Percentiles rank a stretch among this genome's conserved stretches.
These are phyloP conservation scores for Trilocha varians DNA, from an alignment of 2,888 invertebrate genomes.

Conservation along the genomic window DNA sequence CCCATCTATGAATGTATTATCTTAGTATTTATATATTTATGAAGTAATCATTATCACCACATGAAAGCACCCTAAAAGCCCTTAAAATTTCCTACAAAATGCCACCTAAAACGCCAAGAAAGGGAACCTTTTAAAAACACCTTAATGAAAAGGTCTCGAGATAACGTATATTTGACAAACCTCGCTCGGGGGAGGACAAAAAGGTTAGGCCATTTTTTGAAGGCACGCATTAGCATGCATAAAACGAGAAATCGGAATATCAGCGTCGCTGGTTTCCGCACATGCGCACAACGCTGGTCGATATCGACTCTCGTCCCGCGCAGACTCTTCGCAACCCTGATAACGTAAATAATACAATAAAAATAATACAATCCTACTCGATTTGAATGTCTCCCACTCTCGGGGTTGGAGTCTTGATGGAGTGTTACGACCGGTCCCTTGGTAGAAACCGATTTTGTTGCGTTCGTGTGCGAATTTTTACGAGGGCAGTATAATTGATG, in stretches of 20 bases:
- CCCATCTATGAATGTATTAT: no score
- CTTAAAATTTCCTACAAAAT: background rate
- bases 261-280: conserved; percentile 44
- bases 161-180: conserved; percentile 29
- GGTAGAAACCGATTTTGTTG: conserved; percentile 22
- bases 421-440: conserved; percentile 25
- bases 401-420: conserved; percentile 21
- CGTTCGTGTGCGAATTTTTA: conserved; percentile 24
- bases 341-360: conserved; percentile 64
- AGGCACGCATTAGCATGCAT: conserved; percentile 59
- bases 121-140: background rate
- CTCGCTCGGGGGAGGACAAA: conserved; percentile 24
- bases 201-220: conserved; percentile 44
- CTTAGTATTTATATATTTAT: no score
- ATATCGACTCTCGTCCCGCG: conserved; percentile 55
- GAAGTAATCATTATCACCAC: no score
- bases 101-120: background rate
- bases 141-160: background rate
- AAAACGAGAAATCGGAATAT: conserved; percentile 63
- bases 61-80: no score
- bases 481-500: conserved; percentile 32
- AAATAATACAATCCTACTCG: conserved; percentile 55
- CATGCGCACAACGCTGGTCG: conserved; percentile 45
- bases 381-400: conserved; percentile 48
- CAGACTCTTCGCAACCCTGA: conserved; percentile 44